Conservation (phyloP, 2,888 invertebrate genomes). For the Eremobia ochroleuca region DNA sequence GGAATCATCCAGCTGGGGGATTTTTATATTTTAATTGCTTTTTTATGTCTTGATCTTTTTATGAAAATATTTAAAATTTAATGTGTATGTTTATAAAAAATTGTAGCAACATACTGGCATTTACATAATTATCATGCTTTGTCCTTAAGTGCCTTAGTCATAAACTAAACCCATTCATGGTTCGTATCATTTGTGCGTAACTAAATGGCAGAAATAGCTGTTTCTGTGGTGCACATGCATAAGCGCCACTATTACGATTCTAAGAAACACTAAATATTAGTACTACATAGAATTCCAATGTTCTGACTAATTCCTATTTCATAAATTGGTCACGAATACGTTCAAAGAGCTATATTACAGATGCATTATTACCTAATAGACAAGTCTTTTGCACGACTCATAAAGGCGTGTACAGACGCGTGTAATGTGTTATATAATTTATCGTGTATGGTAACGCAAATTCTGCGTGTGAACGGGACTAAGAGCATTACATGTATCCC, state of each 20-base stretch:
- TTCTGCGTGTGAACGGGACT: too few species aligned
- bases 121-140: background rate
- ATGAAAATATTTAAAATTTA: background rate
- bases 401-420: too few species aligned
- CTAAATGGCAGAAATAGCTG: conserved; percentile 8
- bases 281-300: conserved; percentile 4
- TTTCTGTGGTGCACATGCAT: background rate
- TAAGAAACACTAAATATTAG: conserved; percentile 21
- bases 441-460: too few species aligned
- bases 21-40: too few species aligned
- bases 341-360: background rate
- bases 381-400: too few species aligned
- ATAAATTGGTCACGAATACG: background rate
- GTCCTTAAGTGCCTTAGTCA: background rate
- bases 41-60: too few species aligned
- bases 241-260: conserved; percentile 17
- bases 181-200: background rate
- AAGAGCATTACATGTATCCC: too few species aligned
- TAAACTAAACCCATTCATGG: background rate
- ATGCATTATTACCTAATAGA: background rate
- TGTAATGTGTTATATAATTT: too few species aligned
- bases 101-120: too few species aligned
- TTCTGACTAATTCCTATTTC: conserved; percentile 6
- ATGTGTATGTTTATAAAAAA: background rate
- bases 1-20: too few species aligned